Evolutionary conservation across 1,140 invertebrate species (phyloP).

Genomic region (Xylocopa sonorina): DNA sequence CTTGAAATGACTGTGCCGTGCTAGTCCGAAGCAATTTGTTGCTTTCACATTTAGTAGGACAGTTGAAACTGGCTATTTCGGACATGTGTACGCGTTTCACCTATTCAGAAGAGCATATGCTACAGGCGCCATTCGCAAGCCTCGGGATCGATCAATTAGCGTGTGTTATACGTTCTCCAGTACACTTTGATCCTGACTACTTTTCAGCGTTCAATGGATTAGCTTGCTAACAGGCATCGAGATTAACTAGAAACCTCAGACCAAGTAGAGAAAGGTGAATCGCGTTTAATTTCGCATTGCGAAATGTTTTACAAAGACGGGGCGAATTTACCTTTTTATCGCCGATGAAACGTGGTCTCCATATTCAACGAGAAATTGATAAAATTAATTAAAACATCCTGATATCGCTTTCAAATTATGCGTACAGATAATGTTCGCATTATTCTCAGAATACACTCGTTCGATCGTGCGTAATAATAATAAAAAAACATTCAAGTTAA

Average conservation of each 20-base stretch:
- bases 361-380: too few relatives aligned
- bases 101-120: conserved; percentile 1
- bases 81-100: not conserved
- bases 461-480: too few relatives aligned
- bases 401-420: too few relatives aligned
- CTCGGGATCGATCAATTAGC: conserved; percentile 13
- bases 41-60: not conserved
- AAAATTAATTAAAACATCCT: too few relatives aligned
- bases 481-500: too few relatives aligned
- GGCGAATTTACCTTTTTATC: not conserved
- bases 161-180: conserved; percentile 1
- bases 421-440: too few relatives aligned
- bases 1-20: not conserved
- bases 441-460: too few relatives aligned
- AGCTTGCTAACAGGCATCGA: not conserved
- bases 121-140: not conserved
- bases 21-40: conserved; percentile 16
- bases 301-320: not conserved
- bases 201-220: conserved; percentile 11
- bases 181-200: conserved; percentile 1
- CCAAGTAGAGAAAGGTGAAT: not conserved
- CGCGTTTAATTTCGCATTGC: not conserved
- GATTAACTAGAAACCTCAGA: not conserved
- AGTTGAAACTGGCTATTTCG: not conserved
- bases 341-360: too few relatives aligned